Conservation (phyloP, 2,888 invertebrate species). For the Folsomia manolachei region DNA sequence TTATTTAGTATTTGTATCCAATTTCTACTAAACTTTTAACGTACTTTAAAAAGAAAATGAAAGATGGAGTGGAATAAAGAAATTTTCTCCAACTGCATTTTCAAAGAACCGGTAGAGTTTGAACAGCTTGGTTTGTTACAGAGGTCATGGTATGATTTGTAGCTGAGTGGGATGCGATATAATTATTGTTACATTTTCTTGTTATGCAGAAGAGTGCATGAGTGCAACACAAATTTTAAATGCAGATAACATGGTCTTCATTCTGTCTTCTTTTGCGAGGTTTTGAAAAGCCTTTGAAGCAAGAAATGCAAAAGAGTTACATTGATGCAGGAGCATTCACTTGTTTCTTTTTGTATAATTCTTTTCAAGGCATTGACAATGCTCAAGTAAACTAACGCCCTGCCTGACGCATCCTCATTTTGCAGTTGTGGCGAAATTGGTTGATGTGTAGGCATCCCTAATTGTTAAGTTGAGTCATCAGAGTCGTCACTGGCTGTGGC, state of each 20-base stretch:
- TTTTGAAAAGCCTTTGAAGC: too few relatives aligned
- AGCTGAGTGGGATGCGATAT: neutral
- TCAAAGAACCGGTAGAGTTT: neutral
- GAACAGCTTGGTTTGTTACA: neutral
- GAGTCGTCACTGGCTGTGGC: neutral
- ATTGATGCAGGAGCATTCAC: neutral
- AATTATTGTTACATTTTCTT: neutral
- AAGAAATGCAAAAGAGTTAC: too few relatives aligned
- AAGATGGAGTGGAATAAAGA: slow-evolving; percentile 6
- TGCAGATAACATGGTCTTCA: too few relatives aligned
- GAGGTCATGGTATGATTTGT: neutral
- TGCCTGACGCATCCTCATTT: too few relatives aligned
- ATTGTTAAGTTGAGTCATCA: neutral
- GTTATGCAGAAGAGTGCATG: too few relatives aligned
- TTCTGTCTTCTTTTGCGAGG: too few relatives aligned
- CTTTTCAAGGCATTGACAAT: too few relatives aligned
- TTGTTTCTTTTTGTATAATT: neutral
- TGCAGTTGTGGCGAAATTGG: too few relatives aligned
- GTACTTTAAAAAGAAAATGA: neutral
- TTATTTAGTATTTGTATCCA: too few relatives aligned
- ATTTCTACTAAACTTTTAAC: neutral
- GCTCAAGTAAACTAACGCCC: too few relatives aligned
- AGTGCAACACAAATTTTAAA: too few relatives aligned
- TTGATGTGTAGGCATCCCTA: neutral
- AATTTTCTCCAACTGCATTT: neutral